Base-by-base conservation (phyloP, 2,888 invertebrate genomes). In the Philereme vetulata region DNA sequence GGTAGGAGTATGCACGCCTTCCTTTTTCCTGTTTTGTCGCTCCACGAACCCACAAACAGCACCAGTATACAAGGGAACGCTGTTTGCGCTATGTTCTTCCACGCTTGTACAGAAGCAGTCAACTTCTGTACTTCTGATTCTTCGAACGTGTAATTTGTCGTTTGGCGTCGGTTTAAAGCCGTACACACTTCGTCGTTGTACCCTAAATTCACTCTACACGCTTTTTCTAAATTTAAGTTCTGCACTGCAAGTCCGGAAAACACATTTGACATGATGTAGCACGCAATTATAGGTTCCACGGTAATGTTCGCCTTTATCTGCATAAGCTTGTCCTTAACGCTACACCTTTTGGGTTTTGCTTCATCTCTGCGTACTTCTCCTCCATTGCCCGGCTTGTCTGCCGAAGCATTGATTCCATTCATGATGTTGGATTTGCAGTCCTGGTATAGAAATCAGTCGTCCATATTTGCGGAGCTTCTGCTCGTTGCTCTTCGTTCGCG, bases 151-250 rank as follows among this genome's bases (percentile, higher is more conserved):
- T 94, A 95, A 75, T 95, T 95, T 50, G 93, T 94, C 9, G 96
- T 96, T 74, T 96, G 94, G 68, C 96, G 93, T 51, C 93, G 93
- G 11, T 96, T 95, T 43, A 97, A 83, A 1, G 96, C 96, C 67
- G 94, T 94, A 80, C 97, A 97, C 36, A 97, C 94, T 76, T 94
- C 94, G 61, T 94, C 94, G 35, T 95, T 93, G 71, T 96, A 96
- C 0, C 93, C 94, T 77, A 97, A 92, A 80, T 97, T 97, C 33
- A 97, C 97, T 57, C 96, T 90, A 80, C 97, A 97, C 3, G 97
- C 97, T 84, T 97, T 97, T 81, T 97, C 97, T 72, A 97, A 92
- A 84, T 96, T 96, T 60, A 97, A 87, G 87, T 97, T 97, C 83
- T 97, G 97, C 43, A 96, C 95, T 56, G 97, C 96, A 65, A 97